A percentile compares a stretch with the other conserved stretches of the same genome.
These are phyloP conservation scores for Periparus ater DNA, from an alignment of 2,797 vertebrate genomes.

Conservation along the genomic window DNA sequence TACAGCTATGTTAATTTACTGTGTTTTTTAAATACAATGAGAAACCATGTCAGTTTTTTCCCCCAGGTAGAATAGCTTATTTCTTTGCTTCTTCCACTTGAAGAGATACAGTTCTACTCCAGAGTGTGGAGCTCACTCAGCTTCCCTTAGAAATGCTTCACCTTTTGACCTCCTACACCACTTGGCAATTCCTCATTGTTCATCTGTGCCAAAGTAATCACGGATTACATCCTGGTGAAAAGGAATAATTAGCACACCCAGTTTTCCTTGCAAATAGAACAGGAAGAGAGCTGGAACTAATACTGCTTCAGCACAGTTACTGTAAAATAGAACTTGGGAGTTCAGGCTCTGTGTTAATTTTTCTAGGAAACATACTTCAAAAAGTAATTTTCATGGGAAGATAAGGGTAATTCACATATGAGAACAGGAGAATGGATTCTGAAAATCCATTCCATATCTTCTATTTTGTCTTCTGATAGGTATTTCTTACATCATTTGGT, in stretches of 20 bases:
- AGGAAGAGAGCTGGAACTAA: not conserved
- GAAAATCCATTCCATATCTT: not conserved
- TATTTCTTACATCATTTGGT: not conserved
- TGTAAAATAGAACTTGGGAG: not conserved
- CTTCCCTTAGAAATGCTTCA: slow-evolving; percentile 22
- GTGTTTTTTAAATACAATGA: not conserved
- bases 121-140: not conserved
- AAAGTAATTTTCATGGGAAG: not conserved
- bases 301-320: not conserved
- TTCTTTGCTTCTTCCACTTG: not conserved
- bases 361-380: not conserved
- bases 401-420: not conserved
- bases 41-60: accelerated
- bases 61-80: not conserved
- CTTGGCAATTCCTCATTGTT: slow-evolving; percentile 40
- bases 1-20: not conserved
- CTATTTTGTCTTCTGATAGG: not conserved
- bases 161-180: not conserved
- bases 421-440: not conserved
- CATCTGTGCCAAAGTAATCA: slow-evolving; percentile 5
- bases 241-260: slow-evolving; percentile 22
- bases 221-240: slow-evolving; percentile 24
- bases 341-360: not conserved
- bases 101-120: not conserved
- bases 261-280: slow-evolving; percentile 7